Conservation (phyloP, 1,140 invertebrate genomes). For the Drosophila triauraria region DNA sequence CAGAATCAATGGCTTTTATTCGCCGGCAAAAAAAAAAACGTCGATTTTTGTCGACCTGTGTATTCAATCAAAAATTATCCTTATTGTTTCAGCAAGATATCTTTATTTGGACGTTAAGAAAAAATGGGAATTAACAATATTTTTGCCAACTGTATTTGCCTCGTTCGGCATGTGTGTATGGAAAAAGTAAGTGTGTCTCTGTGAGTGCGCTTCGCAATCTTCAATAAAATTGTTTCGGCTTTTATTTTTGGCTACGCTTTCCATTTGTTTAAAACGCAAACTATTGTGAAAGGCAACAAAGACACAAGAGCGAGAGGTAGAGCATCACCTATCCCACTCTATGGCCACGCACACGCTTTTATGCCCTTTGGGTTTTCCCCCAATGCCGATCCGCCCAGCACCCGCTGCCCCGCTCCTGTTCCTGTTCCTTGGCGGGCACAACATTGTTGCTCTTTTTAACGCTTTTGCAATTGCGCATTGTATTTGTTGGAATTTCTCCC, state of each 20-base stretch:
- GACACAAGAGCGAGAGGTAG: slow-evolving; percentile 19
- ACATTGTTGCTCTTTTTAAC: slow-evolving; percentile 82
- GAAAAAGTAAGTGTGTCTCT: slow-evolving; percentile 14
- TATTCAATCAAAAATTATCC: too few relatives aligned
- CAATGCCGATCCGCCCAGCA: slow-evolving; percentile 5
- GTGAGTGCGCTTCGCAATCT: slow-evolving; percentile 71
- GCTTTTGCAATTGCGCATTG: slow-evolving; percentile 76
- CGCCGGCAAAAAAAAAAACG: too few relatives aligned
- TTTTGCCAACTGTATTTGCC: slow-evolving; percentile 1
- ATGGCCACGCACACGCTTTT: slow-evolving; percentile 51
- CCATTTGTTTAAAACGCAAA: slow-evolving; percentile 82
- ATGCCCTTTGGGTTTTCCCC: slow-evolving; percentile 55
- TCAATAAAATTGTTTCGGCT: slow-evolving; percentile 79
- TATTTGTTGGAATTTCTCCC: slow-evolving; percentile 75
- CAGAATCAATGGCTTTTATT: too few relatives aligned
- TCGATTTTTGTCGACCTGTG: too few relatives aligned
- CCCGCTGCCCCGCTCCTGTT: background rate
- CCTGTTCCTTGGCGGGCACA: slow-evolving; percentile 30
- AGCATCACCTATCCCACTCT: slow-evolving; percentile 30
- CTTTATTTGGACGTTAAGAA: background rate
- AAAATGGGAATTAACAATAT: background rate
- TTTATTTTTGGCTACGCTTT: slow-evolving; percentile 76
- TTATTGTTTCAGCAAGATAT: background rate
- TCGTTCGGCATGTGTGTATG: slow-evolving; percentile 20
- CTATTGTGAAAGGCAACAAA: slow-evolving; percentile 69